Base-by-base conservation (phyloP, 2,888 invertebrate genomes). In the Napeogenes inachia region DNA sequence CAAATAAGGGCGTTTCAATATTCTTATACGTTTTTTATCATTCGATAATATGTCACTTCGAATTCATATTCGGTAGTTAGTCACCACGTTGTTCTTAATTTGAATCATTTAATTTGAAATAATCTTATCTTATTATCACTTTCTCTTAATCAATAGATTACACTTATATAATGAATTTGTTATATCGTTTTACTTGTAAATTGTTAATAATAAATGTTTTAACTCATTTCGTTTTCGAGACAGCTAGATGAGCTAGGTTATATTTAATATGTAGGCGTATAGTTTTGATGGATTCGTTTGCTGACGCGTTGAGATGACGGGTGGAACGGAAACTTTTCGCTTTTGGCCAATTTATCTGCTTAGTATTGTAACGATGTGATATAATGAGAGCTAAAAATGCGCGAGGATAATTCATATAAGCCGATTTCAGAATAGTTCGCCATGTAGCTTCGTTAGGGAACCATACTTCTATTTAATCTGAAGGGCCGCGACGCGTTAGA, bases 1-100 rank as follows among this genome's bases (percentile, higher is more conserved):
- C 87, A 81, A 65, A 81, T 89, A 89, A 88, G 89, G 82, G 79
- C 82, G 78, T 86, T 82, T 79, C 75, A 79, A 71, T 71, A 73
- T 69, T 68, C 62, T 73, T 73, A 70, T 69, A 72, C 58, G 63
- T 66, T 81, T 80, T 79, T 75, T 78, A 78, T 76, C 75, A 73
- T 21, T 21, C 21, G 21, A 21, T 75, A 74, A 71, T 74, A 79
- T 72, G 66, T 75, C 73, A 73, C 73, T 69, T 73, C 68, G 71
- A 42, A 54, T 61, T 57, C 60, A 13, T 61, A 47, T 21, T 21
- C 21, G 21, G 58, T 59, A 13, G 47, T 50, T 56, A 58, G 56
- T 45, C 59, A 59, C 50, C 60, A 60, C 57, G 60, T 64, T 35
- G 61, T 63, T 65, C 62, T 32, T 55, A 32, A 57, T 45, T 50